phyloP scores from a whole-genome alignment of 37 sponge, comb jelly and placozoan genomes.

The Spongia lamella region DNA sequence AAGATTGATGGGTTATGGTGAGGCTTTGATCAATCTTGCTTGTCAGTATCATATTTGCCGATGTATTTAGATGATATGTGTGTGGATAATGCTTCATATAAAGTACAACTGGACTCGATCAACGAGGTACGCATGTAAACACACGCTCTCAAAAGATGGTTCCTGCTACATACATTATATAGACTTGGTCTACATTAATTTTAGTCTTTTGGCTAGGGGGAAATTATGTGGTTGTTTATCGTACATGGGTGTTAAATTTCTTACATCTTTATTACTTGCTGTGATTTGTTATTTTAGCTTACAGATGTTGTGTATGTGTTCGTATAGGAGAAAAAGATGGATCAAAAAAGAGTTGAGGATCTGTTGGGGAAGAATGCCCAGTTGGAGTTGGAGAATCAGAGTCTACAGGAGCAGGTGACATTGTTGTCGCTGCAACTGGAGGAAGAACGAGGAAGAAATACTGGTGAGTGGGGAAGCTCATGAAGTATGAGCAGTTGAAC shows the following conservation, averaged over 20 bases:
- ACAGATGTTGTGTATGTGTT: too few species aligned
- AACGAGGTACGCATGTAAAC: slow-evolving; percentile 35
- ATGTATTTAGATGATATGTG: slow-evolving; percentile 54
- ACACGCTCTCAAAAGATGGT: not conserved
- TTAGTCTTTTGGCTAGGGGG: too few species aligned
- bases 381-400: slow-evolving; percentile 67
- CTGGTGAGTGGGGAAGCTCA: not conserved
- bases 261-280: too few species aligned
- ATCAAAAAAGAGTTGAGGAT: slow-evolving; percentile 67
- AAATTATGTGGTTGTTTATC: too few species aligned
- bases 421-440: not conserved
- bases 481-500: not conserved
- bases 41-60: too few species aligned
- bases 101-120: slow-evolving; percentile 72
- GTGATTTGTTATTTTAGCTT: too few species aligned
- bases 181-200: not conserved
- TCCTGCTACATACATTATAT: not conserved
- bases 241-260: too few species aligned
- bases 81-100: slow-evolving; percentile 48
- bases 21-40: not conserved
- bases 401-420: slow-evolving; percentile 42
- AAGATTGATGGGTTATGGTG: slow-evolving; percentile 46
- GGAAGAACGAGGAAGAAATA: too few species aligned
- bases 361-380: slow-evolving; percentile 62
- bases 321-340: slow-evolving; percentile 84